A percentile compares a stretch with the other conserved stretches of the same genome.
Evolutionary conservation across 2,113 vertebrate genomes (phyloP).

Genomic region (Fulmarus glacialis): DNA sequence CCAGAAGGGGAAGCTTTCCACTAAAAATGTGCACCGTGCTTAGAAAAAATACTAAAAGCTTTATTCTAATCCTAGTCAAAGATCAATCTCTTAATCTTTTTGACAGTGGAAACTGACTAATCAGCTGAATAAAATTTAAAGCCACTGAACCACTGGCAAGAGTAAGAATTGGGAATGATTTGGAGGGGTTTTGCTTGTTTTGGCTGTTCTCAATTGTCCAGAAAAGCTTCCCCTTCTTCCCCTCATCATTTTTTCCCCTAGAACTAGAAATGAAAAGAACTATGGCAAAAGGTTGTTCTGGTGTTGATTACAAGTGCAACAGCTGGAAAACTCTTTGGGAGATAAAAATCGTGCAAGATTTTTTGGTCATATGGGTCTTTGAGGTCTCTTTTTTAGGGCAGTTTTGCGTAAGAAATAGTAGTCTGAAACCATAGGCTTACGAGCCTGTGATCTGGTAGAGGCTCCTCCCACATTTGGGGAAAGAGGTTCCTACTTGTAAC

Average conservation of each 20-base stretch:
- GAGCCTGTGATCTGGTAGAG: not conserved
- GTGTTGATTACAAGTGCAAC: not conserved
- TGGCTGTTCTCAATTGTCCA: not conserved
- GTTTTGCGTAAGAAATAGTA: not conserved
- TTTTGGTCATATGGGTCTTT: not conserved
- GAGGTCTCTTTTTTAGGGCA: not conserved
- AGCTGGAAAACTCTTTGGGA: not conserved
- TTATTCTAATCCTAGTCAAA: not conserved
- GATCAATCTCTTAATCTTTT: not conserved
- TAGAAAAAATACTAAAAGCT: not conserved
- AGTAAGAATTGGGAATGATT: not conserved
- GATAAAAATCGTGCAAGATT: not conserved
- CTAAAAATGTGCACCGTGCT: fast-evolving
- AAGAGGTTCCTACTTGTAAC: not conserved
- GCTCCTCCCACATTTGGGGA: not conserved
- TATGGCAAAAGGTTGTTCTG: not conserved
- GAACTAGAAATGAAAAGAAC: not conserved
- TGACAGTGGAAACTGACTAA: not conserved
- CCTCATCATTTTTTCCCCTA: not conserved
- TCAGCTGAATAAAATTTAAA: not conserved
- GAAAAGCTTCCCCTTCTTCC: not conserved
- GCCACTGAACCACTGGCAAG: not conserved
- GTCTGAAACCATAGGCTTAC: not conserved
- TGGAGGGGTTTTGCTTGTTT: not conserved
- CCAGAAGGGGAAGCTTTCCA: not conserved